Evolutionary conservation across 1,140 invertebrate species (phyloP).

Genomic region (Palaemon carinicauda): DNA sequence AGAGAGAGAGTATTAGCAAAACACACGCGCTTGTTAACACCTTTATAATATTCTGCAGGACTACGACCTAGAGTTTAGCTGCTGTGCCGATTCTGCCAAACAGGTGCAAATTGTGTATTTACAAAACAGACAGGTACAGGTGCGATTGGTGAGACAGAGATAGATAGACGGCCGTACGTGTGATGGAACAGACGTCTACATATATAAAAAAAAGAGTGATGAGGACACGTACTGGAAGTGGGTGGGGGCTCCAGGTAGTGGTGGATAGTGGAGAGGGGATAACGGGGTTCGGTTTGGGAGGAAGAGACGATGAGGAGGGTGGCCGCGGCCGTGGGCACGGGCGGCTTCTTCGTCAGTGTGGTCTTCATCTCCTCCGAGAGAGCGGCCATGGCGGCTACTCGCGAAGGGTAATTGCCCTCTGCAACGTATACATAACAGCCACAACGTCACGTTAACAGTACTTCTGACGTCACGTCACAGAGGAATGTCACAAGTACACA

Average conservation of each 20-base stretch:
- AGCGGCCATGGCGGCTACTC: slow-evolving; percentile 31
- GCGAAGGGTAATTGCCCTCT: slow-evolving; percentile 29
- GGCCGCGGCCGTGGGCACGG: slow-evolving; percentile 27
- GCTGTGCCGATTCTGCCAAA: too few species aligned
- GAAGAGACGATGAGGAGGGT: slow-evolving; percentile 46
- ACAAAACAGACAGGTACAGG: neutral
- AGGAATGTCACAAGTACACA: neutral
- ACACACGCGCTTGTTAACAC: too few species aligned
- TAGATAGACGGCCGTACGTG: neutral
- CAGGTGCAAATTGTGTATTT: too few species aligned
- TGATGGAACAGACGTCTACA: neutral
- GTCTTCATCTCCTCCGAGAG: slow-evolving; percentile 27
- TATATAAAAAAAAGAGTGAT: neutral
- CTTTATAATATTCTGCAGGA: too few species aligned
- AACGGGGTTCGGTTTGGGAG: slow-evolving; percentile 43
- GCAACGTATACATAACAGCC: slow-evolving; percentile 10
- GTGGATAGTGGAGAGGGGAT: slow-evolving; percentile 45
- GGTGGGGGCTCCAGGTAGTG: slow-evolving; percentile 39
- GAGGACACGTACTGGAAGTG: slow-evolving; percentile 31
- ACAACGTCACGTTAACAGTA: neutral
- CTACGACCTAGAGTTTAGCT: too few species aligned
- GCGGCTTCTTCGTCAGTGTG: slow-evolving; percentile 15
- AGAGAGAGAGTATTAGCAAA: too few species aligned
- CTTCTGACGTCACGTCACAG: neutral
- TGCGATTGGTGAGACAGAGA: neutral